These are phyloP conservation scores for Microplitis mediator DNA, from an alignment of 1,140 invertebrate genomes.

Conservation along the genomic window DNA sequence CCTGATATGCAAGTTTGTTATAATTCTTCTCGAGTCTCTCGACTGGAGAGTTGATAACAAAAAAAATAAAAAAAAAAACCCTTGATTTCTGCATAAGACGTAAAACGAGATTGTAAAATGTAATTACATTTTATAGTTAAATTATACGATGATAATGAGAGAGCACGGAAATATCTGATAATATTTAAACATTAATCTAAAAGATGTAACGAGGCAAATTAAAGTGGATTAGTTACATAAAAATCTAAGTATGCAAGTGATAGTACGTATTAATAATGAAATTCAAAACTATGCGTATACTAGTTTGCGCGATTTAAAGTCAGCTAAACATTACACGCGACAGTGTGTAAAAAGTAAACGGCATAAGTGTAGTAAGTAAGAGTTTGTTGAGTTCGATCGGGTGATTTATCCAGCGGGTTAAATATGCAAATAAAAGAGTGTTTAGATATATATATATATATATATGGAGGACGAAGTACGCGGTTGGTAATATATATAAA, in stretches of 20 bases:
- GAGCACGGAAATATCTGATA: not conserved
- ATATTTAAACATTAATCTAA: not conserved
- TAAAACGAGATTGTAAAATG: not conserved
- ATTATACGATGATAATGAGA: not conserved
- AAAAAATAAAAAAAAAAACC: not conserved
- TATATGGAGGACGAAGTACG: not conserved
- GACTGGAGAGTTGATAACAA: not conserved
- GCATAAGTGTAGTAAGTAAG: too few species aligned
- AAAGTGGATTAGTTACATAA: too few species aligned
- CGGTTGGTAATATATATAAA: too few species aligned
- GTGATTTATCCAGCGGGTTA: too few species aligned
- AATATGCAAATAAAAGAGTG: too few species aligned
- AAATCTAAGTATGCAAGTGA: not conserved
- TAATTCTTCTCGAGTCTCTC: not conserved
- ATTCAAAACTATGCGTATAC: slow-evolving; percentile 9
- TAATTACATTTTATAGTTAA: not conserved
- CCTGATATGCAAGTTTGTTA: not conserved
- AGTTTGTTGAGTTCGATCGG: too few species aligned
- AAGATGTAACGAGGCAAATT: not conserved
- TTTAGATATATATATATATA: slow-evolving; percentile 23
- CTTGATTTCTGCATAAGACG: not conserved
- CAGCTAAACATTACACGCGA: too few species aligned
- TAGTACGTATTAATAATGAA: too few species aligned
- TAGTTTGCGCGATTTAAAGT: too few species aligned
- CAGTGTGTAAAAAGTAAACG: too few species aligned